A percentile compares a stretch with the other conserved stretches of the same genome.
These are phyloP conservation scores for Crotalus adamanteus DNA, from an alignment of 2,797 vertebrate species.

Conservation along the genomic window DNA sequence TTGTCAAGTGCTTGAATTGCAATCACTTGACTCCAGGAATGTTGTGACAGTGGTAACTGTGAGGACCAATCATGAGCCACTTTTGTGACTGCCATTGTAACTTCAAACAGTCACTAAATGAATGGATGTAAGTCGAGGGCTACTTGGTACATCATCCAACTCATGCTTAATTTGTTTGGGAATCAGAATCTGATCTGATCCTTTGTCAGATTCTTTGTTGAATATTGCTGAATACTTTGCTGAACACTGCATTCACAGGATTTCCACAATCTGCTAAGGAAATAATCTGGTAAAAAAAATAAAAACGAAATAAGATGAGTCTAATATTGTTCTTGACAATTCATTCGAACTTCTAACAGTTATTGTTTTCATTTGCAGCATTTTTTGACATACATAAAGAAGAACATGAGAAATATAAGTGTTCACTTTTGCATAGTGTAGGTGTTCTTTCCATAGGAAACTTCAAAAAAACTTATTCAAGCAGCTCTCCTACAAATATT, in stretches of 20 bases:
- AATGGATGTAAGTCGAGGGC: too few relatives aligned
- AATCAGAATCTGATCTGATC: background rate
- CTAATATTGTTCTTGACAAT: background rate
- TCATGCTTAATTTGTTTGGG: background rate
- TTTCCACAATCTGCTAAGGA: background rate
- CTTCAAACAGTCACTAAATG: too few relatives aligned
- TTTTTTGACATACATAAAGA: background rate
- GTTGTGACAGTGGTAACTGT: too few relatives aligned
- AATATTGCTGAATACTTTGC: background rate
- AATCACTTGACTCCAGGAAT: too few relatives aligned
- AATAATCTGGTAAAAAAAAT: background rate
- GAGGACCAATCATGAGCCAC: too few relatives aligned
- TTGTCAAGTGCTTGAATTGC: too few relatives aligned
- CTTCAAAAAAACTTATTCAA: background rate
- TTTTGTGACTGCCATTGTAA: too few relatives aligned
- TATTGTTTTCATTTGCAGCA: background rate
- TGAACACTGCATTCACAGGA: background rate
- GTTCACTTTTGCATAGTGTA: background rate
- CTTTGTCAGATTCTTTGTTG: background rate
- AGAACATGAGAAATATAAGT: background rate
- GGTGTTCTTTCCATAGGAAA: background rate
- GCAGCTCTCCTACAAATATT: background rate
- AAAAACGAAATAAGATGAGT: background rate
- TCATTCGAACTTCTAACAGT: background rate
- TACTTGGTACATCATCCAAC: background rate